phyloP scores from a whole-genome alignment of 2,113 vertebrate species.

The Pangasianodon gigas region DNA sequence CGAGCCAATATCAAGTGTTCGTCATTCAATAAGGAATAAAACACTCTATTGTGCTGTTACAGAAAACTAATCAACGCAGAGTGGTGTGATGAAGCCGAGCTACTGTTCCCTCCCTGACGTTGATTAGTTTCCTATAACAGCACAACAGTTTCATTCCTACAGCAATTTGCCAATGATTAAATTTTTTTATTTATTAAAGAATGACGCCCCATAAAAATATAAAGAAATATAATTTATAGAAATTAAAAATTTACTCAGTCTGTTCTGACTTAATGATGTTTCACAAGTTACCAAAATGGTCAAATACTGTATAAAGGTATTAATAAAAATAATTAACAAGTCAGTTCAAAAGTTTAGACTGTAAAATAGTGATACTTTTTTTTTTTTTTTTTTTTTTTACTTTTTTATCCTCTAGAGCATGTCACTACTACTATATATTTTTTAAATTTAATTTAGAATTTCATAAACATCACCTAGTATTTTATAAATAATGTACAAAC shows the following conservation, averaged over 20 bases:
- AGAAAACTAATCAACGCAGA: background rate
- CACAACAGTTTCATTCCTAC: background rate
- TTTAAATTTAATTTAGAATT: background rate
- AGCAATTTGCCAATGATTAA: too few relatives aligned
- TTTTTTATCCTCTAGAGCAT: background rate
- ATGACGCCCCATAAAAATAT: background rate
- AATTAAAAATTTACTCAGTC: too few relatives aligned
- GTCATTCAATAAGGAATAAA: background rate
- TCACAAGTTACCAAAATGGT: background rate
- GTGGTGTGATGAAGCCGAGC: background rate
- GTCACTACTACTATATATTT: background rate
- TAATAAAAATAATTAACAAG: too few relatives aligned
- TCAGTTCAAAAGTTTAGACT: too few relatives aligned
- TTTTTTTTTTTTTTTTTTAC: background rate
- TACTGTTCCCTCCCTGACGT: background rate
- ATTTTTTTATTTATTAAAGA: background rate
- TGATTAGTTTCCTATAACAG: background rate
- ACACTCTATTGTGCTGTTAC: background rate
- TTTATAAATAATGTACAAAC: background rate
- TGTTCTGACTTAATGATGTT: too few relatives aligned
- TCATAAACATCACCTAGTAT: background rate
- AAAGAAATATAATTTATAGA: background rate
- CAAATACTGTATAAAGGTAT: background rate
- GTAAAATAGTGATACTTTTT: too few relatives aligned
- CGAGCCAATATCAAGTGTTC: background rate